A percentile compares a stretch with the other conserved stretches of the same genome.
Evolutionary conservation across 2,888 invertebrate genomes (phyloP).

Genomic region (Drosophila limbata): DNA sequence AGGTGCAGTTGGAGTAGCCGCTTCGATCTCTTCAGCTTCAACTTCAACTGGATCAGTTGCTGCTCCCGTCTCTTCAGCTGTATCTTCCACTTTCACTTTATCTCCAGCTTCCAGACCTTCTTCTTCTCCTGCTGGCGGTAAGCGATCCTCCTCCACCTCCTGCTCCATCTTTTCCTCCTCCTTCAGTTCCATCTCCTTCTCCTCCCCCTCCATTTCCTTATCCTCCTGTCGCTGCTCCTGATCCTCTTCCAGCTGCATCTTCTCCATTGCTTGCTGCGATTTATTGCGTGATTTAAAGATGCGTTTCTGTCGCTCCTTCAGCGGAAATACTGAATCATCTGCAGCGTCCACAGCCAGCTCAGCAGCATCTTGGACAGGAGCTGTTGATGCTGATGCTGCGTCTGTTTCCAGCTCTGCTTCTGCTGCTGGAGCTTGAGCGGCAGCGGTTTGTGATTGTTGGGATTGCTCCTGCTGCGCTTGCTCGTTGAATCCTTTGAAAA

Average conservation of each 20-base stretch:
- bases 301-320: slow-evolving; percentile 84
- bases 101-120: neutral
- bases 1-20: neutral
- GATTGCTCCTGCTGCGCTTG: neutral
- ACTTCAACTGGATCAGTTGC: neutral
- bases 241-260: neutral
- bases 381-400: neutral
- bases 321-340: slow-evolving; percentile 71
- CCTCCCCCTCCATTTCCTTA: neutral
- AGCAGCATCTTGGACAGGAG: neutral
- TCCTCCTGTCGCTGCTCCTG: slow-evolving; percentile 5
- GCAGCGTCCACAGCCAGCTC: neutral
- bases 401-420: slow-evolving; percentile 1
- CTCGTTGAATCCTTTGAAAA: slow-evolving; percentile 49
- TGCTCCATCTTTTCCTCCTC: neutral
- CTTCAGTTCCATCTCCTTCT: neutral
- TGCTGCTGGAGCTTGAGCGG: neutral
- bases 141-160: neutral
- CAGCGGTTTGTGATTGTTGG: neutral
- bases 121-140: too few relatives aligned
- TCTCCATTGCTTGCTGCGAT: slow-evolving; percentile 33
- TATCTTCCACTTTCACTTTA: neutral
- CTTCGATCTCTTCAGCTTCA: neutral
- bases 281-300: slow-evolving; percentile 85
- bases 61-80: neutral